Base-by-base conservation (phyloP, 2,797 vertebrate species). In the Enteromius treurensis region DNA sequence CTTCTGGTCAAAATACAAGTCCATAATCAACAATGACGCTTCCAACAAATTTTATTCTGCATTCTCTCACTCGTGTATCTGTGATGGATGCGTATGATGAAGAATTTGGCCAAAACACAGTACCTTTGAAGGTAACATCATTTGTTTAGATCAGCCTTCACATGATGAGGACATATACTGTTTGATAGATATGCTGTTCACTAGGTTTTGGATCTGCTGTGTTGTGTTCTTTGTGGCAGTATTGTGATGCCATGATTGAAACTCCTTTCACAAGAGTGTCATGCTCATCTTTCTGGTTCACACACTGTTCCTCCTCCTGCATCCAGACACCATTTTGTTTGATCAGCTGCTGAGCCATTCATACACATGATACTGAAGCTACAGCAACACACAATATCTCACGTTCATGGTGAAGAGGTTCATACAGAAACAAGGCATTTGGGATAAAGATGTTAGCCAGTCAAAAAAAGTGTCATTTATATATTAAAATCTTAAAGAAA, bases 401-500 rank as follows among this genome's bases (percentile, higher is more conserved):
- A 15, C 8, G 11, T 70, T 70, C n/a, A 26, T 26, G 42, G 47
- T 47, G 45, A 73, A 40, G 37, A 40, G 1, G 37, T 40, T 40
- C 37, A 47, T 49, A 17, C 3, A 49, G 23, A 47, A 73, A 29
- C 8, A 13, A 9, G 45, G 19, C 0, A 32, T 32, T 21, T 51
- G 4, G 17, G 21, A 34, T 51, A 26, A 26, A 51, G 3, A 32
- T 19, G 26, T 73, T 51, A 51, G 10, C 17, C 26, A 32, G 32
- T 51, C 45, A 73, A 34, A 73, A 73, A 2, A 32, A 8, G 26
- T 7, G n/a, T 40, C 0, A 14, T 58, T 74, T 74, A 74, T 26
- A 74, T n/a, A 32, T 53, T 32, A 53, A 76, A 40, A 7, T 58
- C 53, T 76, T 76, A 58, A 76, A 76, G 29, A 11, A 3, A n/a